Evolutionary conservation across 2,888 invertebrate genomes (phyloP).

Genomic region (Drosophila mettleri): DNA sequence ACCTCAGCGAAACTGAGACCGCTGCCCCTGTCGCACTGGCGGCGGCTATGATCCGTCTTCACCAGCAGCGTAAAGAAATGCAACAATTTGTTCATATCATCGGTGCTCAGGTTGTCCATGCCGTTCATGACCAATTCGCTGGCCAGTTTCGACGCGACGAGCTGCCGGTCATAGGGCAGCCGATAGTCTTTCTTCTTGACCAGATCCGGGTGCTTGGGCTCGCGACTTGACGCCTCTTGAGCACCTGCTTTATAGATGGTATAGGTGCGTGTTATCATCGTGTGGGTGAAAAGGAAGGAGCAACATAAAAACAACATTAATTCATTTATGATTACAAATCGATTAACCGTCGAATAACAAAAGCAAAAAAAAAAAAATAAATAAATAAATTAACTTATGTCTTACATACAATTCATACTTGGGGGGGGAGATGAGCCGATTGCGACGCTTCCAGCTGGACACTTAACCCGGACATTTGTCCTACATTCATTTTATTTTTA

Average conservation of each 20-base stretch:
- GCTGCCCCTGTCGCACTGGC: conserved; percentile 11
- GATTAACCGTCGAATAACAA: background rate
- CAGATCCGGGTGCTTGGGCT: conserved; percentile 6
- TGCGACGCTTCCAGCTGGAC: conserved; percentile 20
- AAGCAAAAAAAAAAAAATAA: background rate
- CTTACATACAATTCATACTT: conserved; percentile 37
- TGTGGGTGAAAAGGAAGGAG: conserved; percentile 8
- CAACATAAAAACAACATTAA: conserved; percentile 37
- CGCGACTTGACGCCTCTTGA: background rate
- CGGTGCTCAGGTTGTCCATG: conserved; percentile 91
- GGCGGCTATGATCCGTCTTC: conserved; percentile 80
- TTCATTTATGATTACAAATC: conserved; percentile 15
- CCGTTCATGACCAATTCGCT: conserved; percentile 92
- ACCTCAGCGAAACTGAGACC: conserved; percentile 47
- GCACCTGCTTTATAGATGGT: conserved; percentile 18
- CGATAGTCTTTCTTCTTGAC: conserved; percentile 36
- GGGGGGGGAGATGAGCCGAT: conserved; percentile 5
- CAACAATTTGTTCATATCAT: conserved; percentile 91
- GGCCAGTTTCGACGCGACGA: conserved; percentile 93
- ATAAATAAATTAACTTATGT: background rate
- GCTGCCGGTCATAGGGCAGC: conserved; percentile 89
- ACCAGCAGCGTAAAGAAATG: conserved; percentile 91
- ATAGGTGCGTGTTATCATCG: background rate
- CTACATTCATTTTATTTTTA: background rate
- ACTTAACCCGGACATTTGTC: conserved; percentile 21